Percentiles rank a stretch among this genome's conserved stretches.
Evolutionary conservation across 1,140 invertebrate species (phyloP).

Genomic region (Elymnias hypermnestra): DNA sequence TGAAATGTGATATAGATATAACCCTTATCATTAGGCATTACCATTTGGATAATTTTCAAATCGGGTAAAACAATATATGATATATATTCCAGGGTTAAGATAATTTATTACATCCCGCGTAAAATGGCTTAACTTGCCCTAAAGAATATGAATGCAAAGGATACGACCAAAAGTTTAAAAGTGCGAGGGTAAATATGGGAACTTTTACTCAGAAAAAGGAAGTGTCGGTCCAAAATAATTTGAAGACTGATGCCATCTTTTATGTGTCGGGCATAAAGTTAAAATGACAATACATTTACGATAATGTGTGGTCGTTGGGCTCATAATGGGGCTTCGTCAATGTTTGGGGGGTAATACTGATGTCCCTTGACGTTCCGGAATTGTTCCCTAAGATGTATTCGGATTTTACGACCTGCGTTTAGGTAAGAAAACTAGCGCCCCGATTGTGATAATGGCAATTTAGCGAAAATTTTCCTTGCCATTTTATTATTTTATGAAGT

Average conservation of each 20-base stretch:
- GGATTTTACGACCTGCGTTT: conserved; percentile 14
- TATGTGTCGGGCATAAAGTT: conserved; percentile 33
- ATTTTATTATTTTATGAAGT: too few species aligned
- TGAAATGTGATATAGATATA: too few species aligned
- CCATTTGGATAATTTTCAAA: too few species aligned
- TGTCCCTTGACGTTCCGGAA: conserved; percentile 21
- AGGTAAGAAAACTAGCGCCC: not conserved
- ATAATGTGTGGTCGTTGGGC: conserved; percentile 38
- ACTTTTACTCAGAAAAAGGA: conserved; percentile 9
- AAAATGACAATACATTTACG: conserved; percentile 44
- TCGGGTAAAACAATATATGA: too few species aligned
- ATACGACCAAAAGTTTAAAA: conserved; percentile 1
- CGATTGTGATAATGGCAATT: not conserved
- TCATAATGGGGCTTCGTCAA: conserved; percentile 30
- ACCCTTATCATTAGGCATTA: too few species aligned
- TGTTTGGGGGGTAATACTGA: conserved; percentile 31
- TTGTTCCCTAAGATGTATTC: conserved; percentile 16
- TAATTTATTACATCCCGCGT: not conserved
- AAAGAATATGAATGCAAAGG: not conserved
- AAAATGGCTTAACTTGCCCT: too few species aligned
- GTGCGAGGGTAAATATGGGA: not conserved
- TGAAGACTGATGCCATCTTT: conserved; percentile 22
- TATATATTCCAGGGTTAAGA: too few species aligned
- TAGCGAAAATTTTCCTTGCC: too few species aligned
- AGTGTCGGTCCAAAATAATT: conserved; percentile 5